Evolutionary conservation across 2,888 invertebrate species (phyloP), one percentile per base, ranked within the genome.

Genomic region (Cacoxenus indagator): DNA sequence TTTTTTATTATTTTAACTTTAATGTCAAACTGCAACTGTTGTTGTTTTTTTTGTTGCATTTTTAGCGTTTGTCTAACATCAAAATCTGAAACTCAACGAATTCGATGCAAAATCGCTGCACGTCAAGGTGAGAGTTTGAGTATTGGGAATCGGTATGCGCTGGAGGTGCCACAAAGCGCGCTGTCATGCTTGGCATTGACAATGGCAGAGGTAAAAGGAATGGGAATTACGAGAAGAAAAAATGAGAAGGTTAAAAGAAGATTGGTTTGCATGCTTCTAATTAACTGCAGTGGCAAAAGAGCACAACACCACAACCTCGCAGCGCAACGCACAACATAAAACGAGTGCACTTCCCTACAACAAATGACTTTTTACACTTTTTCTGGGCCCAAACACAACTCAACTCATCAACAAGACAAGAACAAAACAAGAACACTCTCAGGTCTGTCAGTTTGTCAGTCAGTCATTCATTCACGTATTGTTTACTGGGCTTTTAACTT

Each of bases 401-500:
- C 37, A 4, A 37, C 37, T 4, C 37, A 37, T 37, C 37, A 4
- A 1, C 37, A 37, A 54, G 48, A 14, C 48, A 19, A 14, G n/a
- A 48, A 19, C 48, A 48, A n/a, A 48, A 48, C 48, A 19, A 48
- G n/a, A 37, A 37, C 37, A 37, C 1, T 11, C 37, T 37, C 37
- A 37, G 14, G 2, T 37, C 37, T 11, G 2, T 37, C 37, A 37
- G 37, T 37, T 14, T 11, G 37, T 37, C 37, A 37, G 37, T 37
- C 37, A 37, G 37, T 37, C 37, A 37, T 2, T 37, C 45, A 37
- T 45, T 64, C 43, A 29, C 59, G 45, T 27, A 73, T 77, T 79
- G 81, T 79, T 79, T 81, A 73, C 75, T 77, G 57, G 83, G 78
- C 83, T 81, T 81, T 83, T 82, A 82, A 83, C 75, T 75, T 81